These are phyloP conservation scores for Mnemiopsis leidyi DNA, from an alignment of 37 sponge, comb jelly and placozoan genomes.

Conservation along the genomic window DNA sequence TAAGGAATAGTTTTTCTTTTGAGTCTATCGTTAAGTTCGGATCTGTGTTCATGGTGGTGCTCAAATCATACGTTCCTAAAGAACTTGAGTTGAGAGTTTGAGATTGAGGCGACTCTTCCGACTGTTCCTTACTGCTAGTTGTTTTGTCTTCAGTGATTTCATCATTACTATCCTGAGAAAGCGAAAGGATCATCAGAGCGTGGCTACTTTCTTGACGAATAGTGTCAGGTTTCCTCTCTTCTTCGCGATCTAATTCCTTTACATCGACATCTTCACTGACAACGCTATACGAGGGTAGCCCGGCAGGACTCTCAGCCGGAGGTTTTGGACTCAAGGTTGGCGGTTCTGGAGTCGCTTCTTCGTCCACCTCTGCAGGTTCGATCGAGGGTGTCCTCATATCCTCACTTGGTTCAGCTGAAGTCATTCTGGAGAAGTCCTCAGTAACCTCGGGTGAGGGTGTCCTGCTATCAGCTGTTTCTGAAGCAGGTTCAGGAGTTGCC, in stretches of 20 bases:
- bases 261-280: background rate
- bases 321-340: background rate
- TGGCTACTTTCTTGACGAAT: background rate
- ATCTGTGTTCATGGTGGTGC: no score
- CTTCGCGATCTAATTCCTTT: background rate
- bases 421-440: background rate
- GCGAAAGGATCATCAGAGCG: background rate
- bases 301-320: background rate
- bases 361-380: background rate
- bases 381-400: background rate
- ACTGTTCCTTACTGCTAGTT: background rate
- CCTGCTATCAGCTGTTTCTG: background rate
- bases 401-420: background rate
- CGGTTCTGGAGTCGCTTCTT: background rate
- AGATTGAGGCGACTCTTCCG: background rate
- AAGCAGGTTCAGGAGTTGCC: background rate
- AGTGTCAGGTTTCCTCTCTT: background rate
- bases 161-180: background rate
- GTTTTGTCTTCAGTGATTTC: background rate
- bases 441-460: background rate
- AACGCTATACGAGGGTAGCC: background rate
- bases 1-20: background rate
- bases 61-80: background rate
- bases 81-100: background rate
- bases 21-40: background rate